Base-by-base conservation (phyloP, 1,140 invertebrate species). In the Drosophila triauraria region DNA sequence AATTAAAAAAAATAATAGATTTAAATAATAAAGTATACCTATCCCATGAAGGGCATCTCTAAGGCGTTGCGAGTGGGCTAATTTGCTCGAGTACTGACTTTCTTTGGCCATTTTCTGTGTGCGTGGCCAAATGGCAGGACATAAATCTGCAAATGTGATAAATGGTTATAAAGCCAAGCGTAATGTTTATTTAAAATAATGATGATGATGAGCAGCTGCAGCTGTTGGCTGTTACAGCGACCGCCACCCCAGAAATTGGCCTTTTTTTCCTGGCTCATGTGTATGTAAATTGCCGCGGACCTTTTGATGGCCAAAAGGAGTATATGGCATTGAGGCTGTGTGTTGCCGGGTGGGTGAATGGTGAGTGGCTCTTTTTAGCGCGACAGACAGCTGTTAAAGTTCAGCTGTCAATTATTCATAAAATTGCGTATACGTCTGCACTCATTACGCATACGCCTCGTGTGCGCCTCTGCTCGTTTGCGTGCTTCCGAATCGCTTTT, bases 141-240 rank as follows among this genome's bases (percentile, higher is more conserved):
- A 84, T 88, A 88, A 88, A 90, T 88, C 78, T 80, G 74, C 70
- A 84, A 88, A 88, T 88, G 84, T 87, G 84, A 87, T 87, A 87
- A 90, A 87, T 87, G 84, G 80, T 82, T 81, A 79, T 78, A 84
- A 90, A 81, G 84, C 84, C 80, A 80, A 59, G 85, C 80, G 61
- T 71, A 87, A 87, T 84, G 84, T 75, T 90, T 90, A 88, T 88
- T 81, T 84, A 84, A 90, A 90, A 90, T 90, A 84, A 88, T 88
- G 85, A 88, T 88, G 84, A 90, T 88, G 84, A 90, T 75, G 61
- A 72, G 76, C 68, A 71, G 54, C 71, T 69, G 82, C 82, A 48
- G 38, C 50, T 56, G 43, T 30, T 43, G 10, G 10, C 50, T 17
- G 30, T 65, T 44, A 48, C 44, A 27, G 25, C 15, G 20, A 10